Conservation (phyloP, 2,113 vertebrate genomes). For the Oostethus manadensis region DNA sequence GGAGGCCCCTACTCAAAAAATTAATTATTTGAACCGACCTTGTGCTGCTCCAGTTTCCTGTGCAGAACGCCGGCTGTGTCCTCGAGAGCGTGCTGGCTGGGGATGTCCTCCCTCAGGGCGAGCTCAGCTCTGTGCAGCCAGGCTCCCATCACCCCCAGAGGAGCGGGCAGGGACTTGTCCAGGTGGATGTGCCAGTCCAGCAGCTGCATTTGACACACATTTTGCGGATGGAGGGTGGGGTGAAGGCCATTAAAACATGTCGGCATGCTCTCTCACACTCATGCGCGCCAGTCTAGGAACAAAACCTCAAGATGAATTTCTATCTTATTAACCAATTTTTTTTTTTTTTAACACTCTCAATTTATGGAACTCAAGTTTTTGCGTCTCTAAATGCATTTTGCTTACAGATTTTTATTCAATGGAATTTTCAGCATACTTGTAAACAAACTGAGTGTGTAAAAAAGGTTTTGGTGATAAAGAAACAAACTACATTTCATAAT, state of each 20-base stretch:
- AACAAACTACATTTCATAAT: too few relatives aligned
- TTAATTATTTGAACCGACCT: constrained; percentile 65
- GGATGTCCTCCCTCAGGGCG: constrained; percentile 85
- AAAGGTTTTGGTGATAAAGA: too few relatives aligned
- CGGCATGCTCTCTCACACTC: constrained; percentile 37
- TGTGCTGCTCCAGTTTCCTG: constrained; percentile 86
- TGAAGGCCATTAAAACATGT: constrained; percentile 21
- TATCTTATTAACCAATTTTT: too few relatives aligned
- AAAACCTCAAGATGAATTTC: too few relatives aligned
- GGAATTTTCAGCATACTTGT: neutral
- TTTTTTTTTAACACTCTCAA: too few relatives aligned
- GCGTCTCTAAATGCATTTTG: too few relatives aligned
- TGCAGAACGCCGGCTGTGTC: constrained; percentile 91
- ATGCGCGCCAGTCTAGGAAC: constrained; percentile 37
- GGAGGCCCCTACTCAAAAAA: neutral
- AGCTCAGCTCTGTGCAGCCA: constrained; percentile 90
- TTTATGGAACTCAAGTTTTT: too few relatives aligned
- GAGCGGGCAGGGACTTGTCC: constrained; percentile 90
- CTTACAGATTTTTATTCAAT: too few relatives aligned
- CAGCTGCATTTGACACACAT: constrained; percentile 72
- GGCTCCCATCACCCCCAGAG: constrained; percentile 88
- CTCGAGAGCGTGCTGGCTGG: constrained; percentile 86
- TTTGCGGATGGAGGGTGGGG: neutral
- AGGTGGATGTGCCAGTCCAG: constrained; percentile 92
- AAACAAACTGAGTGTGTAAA: too few relatives aligned